A percentile compares a stretch with the other conserved stretches of the same genome.
Evolutionary conservation across 2,797 vertebrate genomes (phyloP).

Genomic region (Helostoma temminkii): DNA sequence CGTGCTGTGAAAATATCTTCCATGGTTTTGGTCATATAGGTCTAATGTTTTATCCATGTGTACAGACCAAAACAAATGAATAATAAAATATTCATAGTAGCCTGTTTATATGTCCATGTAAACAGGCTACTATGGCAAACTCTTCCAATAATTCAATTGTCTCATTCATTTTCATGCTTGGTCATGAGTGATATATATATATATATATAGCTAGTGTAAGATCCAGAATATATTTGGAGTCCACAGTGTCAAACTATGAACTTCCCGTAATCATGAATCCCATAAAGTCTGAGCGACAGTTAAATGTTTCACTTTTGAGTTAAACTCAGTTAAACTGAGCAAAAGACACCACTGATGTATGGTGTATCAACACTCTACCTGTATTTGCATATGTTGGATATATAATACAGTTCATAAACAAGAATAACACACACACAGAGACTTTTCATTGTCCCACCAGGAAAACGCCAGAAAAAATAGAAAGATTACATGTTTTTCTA

Average conservation of each 20-base stretch:
- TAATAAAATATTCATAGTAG: background rate
- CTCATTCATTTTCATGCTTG: background rate
- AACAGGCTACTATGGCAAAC: too few species aligned
- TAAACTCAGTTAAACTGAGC: background rate
- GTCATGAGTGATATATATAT: background rate
- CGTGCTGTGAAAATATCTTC: background rate
- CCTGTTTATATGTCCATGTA: background rate
- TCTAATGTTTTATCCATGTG: slow-evolving; percentile 1
- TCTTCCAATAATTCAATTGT: too few species aligned
- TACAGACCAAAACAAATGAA: background rate
- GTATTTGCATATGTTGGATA: background rate
- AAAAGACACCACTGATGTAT: background rate
- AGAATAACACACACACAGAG: background rate
- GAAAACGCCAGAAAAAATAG: background rate
- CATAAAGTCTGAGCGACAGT: too few species aligned
- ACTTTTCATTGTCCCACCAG: background rate
- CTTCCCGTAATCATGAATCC: background rate
- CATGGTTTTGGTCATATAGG: slow-evolving; percentile 45
- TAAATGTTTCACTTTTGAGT: background rate
- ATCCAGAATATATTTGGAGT: background rate
- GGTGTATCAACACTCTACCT: background rate
- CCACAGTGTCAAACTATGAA: background rate
- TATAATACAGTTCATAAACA: background rate
- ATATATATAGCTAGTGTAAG: too few species aligned
- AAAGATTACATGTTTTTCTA: background rate